Percentiles rank a stretch among this genome's conserved stretches.
phyloP scores from a whole-genome alignment of 1,140 invertebrate genomes.

The Drosophila simulans region DNA sequence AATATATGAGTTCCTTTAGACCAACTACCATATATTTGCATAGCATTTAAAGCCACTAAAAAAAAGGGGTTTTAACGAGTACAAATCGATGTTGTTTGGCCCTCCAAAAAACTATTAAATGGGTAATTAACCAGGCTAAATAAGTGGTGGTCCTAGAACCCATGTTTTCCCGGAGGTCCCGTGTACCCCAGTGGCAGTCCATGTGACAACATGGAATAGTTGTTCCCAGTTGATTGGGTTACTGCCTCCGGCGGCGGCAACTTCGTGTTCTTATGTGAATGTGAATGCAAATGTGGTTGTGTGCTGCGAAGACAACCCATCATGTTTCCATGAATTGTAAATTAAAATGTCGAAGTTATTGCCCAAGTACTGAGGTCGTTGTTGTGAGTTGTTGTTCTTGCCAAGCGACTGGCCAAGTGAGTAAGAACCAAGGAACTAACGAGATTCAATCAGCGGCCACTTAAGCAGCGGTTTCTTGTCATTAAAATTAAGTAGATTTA shows the following conservation, averaged over 20 bases:
- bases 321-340: slow-evolving; percentile 72
- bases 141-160: neutral
- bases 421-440: slow-evolving; percentile 38
- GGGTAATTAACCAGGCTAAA: neutral
- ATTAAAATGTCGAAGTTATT: slow-evolving; percentile 79
- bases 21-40: too few relatives aligned
- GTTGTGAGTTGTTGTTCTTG: slow-evolving; percentile 9
- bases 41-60: too few relatives aligned
- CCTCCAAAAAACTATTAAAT: neutral
- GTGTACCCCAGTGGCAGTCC: too few relatives aligned
- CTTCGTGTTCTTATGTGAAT: slow-evolving; percentile 1
- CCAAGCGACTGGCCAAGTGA: neutral
- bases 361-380: slow-evolving; percentile 60
- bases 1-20: too few relatives aligned
- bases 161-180: neutral
- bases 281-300: neutral
- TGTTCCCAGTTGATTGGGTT: slow-evolving; percentile 6
- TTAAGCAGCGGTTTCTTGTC: slow-evolving; percentile 70
- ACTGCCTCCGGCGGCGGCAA: neutral
- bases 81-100: too few relatives aligned
- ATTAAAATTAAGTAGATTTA: slow-evolving; percentile 76
- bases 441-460: slow-evolving; percentile 71
- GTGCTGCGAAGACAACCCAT: slow-evolving; percentile 1
- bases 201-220: slow-evolving; percentile 14
- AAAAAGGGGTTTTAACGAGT: too few relatives aligned